Base-by-base conservation (phyloP, 2,113 vertebrate species). In the Epinephelus fuscoguttatus region DNA sequence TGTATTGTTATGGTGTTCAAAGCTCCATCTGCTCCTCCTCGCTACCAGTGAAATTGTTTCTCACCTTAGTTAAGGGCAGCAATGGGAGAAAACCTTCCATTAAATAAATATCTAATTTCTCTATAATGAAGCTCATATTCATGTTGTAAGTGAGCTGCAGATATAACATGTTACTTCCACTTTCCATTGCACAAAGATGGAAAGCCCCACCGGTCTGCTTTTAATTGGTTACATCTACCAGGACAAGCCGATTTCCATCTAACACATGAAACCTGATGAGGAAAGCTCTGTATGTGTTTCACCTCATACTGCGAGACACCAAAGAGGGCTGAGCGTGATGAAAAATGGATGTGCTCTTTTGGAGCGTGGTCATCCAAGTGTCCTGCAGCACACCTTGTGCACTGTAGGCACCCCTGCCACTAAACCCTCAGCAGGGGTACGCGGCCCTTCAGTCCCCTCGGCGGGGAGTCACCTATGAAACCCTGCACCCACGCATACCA, bases 291-390 rank as follows among this genome's bases (percentile, higher is more conserved):
- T 42, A 63, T 72, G 78, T 68, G 60, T 82, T 93, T 91, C 78
- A 83, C 50, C 75, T 88, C 78, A 67, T 83, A 74, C 84, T 37
- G 76, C 19, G 55, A 80, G 88, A 89, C 92, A 89, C 89, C 84
- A 87, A 90, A 91, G 87, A 92, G 81, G 81, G 75, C 40, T 49
- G 42, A 61, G 72, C 15, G 10, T 56, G 57, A 94, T 95, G 76
- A 94, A 95, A 94, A 91, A 94, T 94, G 82, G 79, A 95, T 94
- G 84, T 27, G 76, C 77, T 84, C 84, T 84, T 94, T 93, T 84
- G 85, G 79, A 77, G 63, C 49, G 78, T 69, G 87, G 88, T 84
- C 90, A 89, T 80, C 87, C 90, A 82, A 90, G 89, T 88, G 84
- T 92, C 80, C 77, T 59, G 66, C 85, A 78, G 82, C 73, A 91